Conservation (phyloP, 2,888 invertebrate species). For the Acanthococcus lagerstroemiae region DNA sequence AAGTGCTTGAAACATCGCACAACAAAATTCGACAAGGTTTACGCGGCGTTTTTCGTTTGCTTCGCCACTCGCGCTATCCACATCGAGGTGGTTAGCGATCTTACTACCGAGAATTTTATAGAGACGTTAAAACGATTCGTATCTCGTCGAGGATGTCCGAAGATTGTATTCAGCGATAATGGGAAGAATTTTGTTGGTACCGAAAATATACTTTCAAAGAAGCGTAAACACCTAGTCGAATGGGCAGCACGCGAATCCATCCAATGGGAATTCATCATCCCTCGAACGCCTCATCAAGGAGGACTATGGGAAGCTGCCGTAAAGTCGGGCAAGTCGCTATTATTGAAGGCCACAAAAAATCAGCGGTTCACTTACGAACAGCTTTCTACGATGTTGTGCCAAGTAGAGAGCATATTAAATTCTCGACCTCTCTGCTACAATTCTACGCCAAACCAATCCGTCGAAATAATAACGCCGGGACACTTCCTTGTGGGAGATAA, state of each 20-base stretch:
- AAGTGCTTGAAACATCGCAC: constrained; percentile 6
- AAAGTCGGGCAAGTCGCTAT: constrained; percentile 19
- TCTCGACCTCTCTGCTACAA: constrained; percentile 1
- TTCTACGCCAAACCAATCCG: neutral
- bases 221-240: neutral
- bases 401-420: constrained; percentile 1
- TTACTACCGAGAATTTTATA: constrained; percentile 9
- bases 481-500: neutral
- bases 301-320: constrained; percentile 32
- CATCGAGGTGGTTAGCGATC: constrained; percentile 5
- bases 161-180: constrained; percentile 33
- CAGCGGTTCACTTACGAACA: neutral
- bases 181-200: constrained; percentile 35
- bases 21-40: neutral
- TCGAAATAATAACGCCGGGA: neutral
- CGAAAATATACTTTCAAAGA: neutral
- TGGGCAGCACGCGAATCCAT: constrained; percentile 19
- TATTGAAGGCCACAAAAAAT: neutral
- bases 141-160: constrained; percentile 17
- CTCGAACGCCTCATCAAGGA: constrained; percentile 26
- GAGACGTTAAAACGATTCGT: constrained; percentile 11
- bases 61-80: constrained; percentile 5
- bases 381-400: neutral
- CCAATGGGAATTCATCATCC: constrained; percentile 35
- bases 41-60: constrained; percentile 23